phyloP scores from a whole-genome alignment of 2,113 vertebrate genomes.

The Phocoena sinus region DNA sequence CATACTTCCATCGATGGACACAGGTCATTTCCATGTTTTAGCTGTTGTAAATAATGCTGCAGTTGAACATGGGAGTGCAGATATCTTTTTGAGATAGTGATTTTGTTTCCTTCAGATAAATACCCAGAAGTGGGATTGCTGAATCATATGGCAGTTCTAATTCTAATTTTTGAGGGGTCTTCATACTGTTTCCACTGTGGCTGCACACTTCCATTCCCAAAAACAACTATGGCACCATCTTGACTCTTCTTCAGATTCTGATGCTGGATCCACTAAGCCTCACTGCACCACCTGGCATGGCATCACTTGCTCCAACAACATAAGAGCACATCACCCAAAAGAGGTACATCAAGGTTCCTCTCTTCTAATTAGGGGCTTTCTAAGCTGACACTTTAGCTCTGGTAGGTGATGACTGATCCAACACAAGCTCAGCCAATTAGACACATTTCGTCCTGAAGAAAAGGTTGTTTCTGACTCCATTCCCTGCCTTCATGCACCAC shows the following conservation, averaged over 20 bases:
- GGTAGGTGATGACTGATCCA: not conserved
- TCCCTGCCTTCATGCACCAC: not conserved
- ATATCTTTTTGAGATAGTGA: not conserved
- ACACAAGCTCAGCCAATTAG: not conserved
- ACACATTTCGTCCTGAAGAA: not conserved
- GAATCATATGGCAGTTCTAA: not conserved
- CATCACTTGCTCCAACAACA: not conserved
- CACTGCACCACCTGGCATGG: accelerated
- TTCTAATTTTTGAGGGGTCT: not conserved
- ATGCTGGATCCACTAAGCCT: too few relatives aligned
- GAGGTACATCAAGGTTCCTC: not conserved
- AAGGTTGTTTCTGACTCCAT: not conserved
- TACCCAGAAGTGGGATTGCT: not conserved
- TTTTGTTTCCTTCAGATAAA: not conserved
- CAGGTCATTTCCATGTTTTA: not conserved
- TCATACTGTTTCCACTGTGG: not conserved
- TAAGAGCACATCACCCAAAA: not conserved
- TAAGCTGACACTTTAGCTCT: not conserved
- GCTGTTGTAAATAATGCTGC: not conserved
- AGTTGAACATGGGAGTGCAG: not conserved
- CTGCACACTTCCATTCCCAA: not conserved
- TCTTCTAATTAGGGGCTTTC: not conserved
- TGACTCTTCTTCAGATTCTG: not conserved
- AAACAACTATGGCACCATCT: accelerated
- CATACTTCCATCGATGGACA: not conserved